Conservation (phyloP, 1,140 invertebrate species). For the Heterodera carotae region DNA sequence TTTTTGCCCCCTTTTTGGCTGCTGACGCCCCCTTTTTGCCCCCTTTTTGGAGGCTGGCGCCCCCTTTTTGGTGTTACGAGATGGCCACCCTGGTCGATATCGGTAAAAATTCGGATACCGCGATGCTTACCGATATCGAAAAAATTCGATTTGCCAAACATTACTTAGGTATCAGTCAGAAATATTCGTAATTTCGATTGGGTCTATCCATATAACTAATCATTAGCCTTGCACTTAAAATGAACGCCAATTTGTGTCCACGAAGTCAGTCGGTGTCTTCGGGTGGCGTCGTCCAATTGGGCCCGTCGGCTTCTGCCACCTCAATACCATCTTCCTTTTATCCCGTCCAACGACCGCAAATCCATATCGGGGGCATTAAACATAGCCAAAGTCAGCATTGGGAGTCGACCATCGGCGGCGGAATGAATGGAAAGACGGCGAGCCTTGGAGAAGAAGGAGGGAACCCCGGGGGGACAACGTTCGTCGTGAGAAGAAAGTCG, state of each 20-base stretch:
- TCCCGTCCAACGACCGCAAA: neutral
- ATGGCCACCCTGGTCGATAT: too few relatives aligned
- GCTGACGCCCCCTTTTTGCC: too few relatives aligned
- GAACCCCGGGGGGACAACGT: neutral
- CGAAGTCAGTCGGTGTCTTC: neutral
- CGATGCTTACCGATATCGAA: too few relatives aligned
- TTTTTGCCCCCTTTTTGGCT: too few relatives aligned
- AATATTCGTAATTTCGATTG: too few relatives aligned
- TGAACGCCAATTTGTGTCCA: neutral
- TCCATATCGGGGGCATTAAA: neutral
- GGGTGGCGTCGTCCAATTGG: neutral
- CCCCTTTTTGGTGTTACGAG: too few relatives aligned
- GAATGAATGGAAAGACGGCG: neutral
- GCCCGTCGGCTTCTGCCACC: neutral
- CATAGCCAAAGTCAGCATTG: neutral
- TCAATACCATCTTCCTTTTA: slow-evolving; percentile 5
- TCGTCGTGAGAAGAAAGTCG: slow-evolving; percentile 7
- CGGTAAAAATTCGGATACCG: too few relatives aligned
- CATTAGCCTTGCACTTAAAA: neutral
- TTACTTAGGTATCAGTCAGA: too few relatives aligned
- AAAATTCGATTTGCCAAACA: too few relatives aligned
- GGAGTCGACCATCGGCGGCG: neutral
- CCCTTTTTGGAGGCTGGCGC: too few relatives aligned
- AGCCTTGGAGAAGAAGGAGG: neutral
- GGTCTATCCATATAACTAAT: too few relatives aligned